phyloP scores from a whole-genome alignment of 2,113 vertebrate genomes.

The Asarcornis scutulata region DNA sequence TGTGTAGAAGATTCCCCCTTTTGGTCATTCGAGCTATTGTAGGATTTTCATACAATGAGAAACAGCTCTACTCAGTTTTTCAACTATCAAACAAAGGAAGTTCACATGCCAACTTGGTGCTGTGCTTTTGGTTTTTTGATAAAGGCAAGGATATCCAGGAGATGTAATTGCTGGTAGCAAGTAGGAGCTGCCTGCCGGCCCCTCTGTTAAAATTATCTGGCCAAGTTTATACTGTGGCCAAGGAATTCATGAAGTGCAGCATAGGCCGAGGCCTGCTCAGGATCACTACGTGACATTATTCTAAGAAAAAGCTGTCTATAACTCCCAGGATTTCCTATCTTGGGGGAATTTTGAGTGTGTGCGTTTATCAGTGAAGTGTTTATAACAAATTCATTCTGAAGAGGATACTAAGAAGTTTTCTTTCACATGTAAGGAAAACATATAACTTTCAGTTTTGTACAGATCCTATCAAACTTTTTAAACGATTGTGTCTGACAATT shows the following conservation, averaged over 20 bases:
- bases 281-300: not conserved
- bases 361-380: not conserved
- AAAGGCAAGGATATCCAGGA: fast-evolving
- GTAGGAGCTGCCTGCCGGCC: not conserved
- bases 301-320: not conserved
- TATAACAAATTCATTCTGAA: too few relatives aligned
- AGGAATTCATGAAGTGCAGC: not conserved
- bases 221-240: not conserved
- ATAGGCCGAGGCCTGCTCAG: not conserved
- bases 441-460: not conserved
- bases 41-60: not conserved
- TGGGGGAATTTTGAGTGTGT: not conserved
- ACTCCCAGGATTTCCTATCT: not conserved
- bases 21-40: not conserved
- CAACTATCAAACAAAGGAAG: fast-evolving
- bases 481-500: not conserved
- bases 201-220: not conserved
- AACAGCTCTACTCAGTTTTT: not conserved
- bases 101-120: not conserved
- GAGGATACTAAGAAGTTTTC: not conserved
- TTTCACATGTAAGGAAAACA: not conserved
- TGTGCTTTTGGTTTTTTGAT: not conserved
- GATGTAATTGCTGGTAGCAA: not conserved
- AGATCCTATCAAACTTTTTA: not conserved
- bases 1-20: not conserved